A percentile compares a stretch with the other conserved stretches of the same genome.
Conservation (phyloP, 2,888 invertebrate genomes). For the Atherix ibis region DNA sequence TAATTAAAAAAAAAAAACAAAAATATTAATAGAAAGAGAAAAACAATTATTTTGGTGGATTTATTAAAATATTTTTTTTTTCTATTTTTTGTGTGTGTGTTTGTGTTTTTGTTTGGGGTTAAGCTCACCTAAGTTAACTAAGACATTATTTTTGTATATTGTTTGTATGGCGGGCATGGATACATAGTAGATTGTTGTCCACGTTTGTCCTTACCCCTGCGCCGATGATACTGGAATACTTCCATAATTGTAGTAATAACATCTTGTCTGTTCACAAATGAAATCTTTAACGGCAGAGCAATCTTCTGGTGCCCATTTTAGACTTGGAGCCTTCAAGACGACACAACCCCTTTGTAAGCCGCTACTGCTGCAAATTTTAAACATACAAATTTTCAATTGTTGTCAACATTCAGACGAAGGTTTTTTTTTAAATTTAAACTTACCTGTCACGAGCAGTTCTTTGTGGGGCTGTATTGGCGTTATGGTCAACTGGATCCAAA, state of each 20-base stretch:
- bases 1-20: too few species aligned
- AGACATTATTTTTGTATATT: constrained; percentile 8
- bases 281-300: constrained; percentile 73
- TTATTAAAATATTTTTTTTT: constrained; percentile 7
- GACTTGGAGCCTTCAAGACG: constrained; percentile 56
- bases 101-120: constrained; percentile 22
- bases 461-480: constrained; percentile 62
- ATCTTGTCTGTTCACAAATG: constrained; percentile 79
- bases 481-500: constrained; percentile 42
- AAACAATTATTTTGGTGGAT: too few species aligned
- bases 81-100: constrained; percentile 10
- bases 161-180: constrained; percentile 10
- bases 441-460: constrained; percentile 55
- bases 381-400: too few species aligned
- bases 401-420: too few species aligned
- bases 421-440: constrained; percentile 5
- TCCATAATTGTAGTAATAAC: constrained; percentile 83
- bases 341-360: constrained; percentile 57
- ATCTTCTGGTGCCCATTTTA: constrained; percentile 70
- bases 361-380: constrained; percentile 36
- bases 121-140: constrained; percentile 29
- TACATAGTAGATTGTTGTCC: constrained; percentile 12
- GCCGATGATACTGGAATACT: constrained; percentile 77
- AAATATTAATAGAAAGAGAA: too few species aligned
- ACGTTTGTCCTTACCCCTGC: constrained; percentile 62